phyloP scores from a whole-genome alignment of 2,888 invertebrate genomes.

The Parnassius orleans region DNA sequence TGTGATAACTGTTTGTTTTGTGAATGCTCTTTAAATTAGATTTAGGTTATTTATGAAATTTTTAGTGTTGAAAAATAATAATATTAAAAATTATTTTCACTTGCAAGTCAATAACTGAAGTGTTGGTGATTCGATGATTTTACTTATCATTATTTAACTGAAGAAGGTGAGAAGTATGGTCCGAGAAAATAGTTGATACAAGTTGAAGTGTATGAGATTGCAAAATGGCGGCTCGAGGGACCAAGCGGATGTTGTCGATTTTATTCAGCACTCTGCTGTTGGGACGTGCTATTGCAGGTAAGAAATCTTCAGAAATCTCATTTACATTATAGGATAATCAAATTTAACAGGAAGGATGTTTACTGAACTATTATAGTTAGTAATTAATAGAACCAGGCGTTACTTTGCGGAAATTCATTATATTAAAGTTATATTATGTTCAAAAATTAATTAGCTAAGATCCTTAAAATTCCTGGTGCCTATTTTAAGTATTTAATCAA shows the following conservation, averaged over 20 bases:
- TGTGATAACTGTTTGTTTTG: constrained; percentile 1
- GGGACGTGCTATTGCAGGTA: constrained; percentile 73
- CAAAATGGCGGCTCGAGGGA: constrained; percentile 62
- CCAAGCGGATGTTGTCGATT: constrained; percentile 65
- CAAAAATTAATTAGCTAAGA: no score
- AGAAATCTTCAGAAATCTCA: constrained; percentile 29
- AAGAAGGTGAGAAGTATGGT: constrained; percentile 9
- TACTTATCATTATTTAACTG: neutral
- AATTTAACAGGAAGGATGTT: no score
- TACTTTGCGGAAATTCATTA: no score
- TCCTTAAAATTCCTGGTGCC: no score
- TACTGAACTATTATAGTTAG: no score
- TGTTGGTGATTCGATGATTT: neutral
- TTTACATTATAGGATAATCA: no score
- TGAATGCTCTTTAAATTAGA: neutral
- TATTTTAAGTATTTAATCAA: no score
- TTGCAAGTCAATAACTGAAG: neutral
- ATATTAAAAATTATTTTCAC: neutral
- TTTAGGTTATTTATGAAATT: neutral
- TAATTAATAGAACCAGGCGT: no score
- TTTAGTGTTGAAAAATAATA: constrained; percentile 5
- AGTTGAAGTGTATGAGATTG: constrained; percentile 23
- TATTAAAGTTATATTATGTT: no score
- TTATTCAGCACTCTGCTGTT: constrained; percentile 71
- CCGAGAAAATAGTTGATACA: constrained; percentile 27